phyloP scores from a whole-genome alignment of 1,140 invertebrate genomes.

The Octopus bimaculoides region DNA sequence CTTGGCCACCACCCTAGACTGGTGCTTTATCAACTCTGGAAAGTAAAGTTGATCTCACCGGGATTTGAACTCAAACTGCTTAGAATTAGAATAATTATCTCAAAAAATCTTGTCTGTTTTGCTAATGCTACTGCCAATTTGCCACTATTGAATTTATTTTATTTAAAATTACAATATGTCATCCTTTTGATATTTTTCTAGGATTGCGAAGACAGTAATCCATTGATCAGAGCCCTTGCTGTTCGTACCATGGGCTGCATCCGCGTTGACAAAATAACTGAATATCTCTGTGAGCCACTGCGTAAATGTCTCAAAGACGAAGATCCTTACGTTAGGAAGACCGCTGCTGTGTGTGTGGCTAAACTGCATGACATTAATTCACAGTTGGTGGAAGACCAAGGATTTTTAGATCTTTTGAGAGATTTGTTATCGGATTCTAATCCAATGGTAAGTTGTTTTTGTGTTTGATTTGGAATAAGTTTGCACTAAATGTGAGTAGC shows the following conservation, averaged over 20 bases:
- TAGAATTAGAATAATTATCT: no score
- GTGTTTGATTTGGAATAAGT: no score
- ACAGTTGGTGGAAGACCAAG: conserved; percentile 95
- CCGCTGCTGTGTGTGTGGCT: conserved; percentile 98
- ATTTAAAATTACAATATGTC: no score
- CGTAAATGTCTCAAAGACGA: conserved; percentile 96
- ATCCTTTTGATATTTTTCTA: conserved; percentile 52
- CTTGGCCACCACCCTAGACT: no score
- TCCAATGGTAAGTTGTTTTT: conserved; percentile 80
- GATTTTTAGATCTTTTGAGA: conserved; percentile 95
- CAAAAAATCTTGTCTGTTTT: no score
- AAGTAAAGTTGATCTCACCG: no score
- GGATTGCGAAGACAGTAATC: conserved; percentile 99
- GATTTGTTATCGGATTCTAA: conserved; percentile 98
- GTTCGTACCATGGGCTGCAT: conserved; percentile 99
- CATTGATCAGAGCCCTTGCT: conserved; percentile 94
- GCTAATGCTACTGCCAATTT: no score
- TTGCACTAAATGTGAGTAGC: no score
- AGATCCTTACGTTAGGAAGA: conserved; percentile 99
- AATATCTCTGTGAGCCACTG: conserved; percentile 98
- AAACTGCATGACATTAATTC: conserved; percentile 99
- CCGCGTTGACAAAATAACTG: conserved; percentile 99
- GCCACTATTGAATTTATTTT: no score
- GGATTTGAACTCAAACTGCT: no score
- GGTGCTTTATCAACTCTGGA: no score